A percentile compares a stretch with the other conserved stretches of the same genome.
phyloP scores from a whole-genome alignment of 1,140 invertebrate species.

The Zaprionus nigranus region DNA sequence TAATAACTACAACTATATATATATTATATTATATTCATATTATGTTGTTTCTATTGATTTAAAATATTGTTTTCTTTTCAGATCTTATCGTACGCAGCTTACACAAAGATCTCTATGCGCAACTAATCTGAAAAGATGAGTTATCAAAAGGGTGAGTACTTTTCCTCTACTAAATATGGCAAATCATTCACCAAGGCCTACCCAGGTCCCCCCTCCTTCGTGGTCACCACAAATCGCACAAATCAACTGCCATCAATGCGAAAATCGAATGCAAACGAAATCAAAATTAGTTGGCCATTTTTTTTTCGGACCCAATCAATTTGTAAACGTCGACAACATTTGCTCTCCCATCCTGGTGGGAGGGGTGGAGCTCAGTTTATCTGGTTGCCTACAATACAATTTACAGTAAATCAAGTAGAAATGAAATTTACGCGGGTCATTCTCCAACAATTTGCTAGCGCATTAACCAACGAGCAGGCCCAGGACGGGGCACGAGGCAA shows the following conservation, averaged over 20 bases:
- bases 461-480: conserved; percentile 37
- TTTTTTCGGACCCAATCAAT: conserved; percentile 41
- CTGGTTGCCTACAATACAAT: conserved; percentile 59
- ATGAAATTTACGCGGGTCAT: conserved; percentile 77
- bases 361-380: conserved; percentile 27
- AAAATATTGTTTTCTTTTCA: conserved; percentile 31
- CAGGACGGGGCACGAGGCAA: no score
- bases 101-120: conserved; percentile 56
- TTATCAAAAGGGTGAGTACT: conserved; percentile 83
- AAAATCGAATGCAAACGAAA: conserved; percentile 34
- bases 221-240: conserved; percentile 42
- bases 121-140: conserved; percentile 72
- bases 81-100: conserved; percentile 36
- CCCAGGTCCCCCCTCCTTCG: neutral
- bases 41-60: neutral
- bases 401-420: conserved; percentile 75
- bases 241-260: conserved; percentile 41
- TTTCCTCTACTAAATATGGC: conserved; percentile 8
- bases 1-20: neutral
- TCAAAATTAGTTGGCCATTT: conserved; percentile 41
- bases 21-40: neutral
- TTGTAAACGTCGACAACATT: conserved; percentile 54
- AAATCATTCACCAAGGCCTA: conserved; percentile 45
- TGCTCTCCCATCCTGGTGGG: conserved; percentile 37
- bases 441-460: conserved; percentile 76